Evolutionary conservation across 2,797 vertebrate species (phyloP).

Genomic region (Myotis pilosus): DNA sequence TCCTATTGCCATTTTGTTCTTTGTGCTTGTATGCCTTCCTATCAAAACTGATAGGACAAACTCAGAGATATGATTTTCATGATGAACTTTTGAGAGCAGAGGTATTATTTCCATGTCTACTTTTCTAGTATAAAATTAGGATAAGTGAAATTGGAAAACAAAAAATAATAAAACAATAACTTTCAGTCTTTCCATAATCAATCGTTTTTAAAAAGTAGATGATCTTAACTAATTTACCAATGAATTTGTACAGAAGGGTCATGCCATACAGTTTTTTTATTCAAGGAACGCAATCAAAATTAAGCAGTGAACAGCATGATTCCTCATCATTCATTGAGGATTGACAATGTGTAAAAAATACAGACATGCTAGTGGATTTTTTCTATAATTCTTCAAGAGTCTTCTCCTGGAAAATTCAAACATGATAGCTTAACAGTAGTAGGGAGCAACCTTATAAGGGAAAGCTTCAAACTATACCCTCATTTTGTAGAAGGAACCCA

Average conservation of each 20-base stretch:
- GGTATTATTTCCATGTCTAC: conserved; percentile 66
- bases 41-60: conserved; percentile 57
- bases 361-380: neutral
- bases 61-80: conserved; percentile 33
- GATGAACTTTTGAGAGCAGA: conserved; percentile 45
- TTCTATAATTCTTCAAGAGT: neutral
- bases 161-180: conserved; percentile 58
- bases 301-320: conserved; percentile 4
- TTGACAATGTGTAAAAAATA: conserved; percentile 14
- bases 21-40: conserved; percentile 34
- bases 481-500: conserved; percentile 21
- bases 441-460: neutral
- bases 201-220: conserved; percentile 28
- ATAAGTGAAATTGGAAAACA: conserved; percentile 66
- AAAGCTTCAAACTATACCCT: neutral
- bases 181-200: conserved; percentile 35
- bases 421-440: neutral
- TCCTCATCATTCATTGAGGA: neutral
- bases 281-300: conserved; percentile 17
- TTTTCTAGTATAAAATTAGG: conserved; percentile 67
- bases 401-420: conserved; percentile 45
- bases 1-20: neutral
- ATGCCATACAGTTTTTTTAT: conserved; percentile 4
- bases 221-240: conserved; percentile 36
- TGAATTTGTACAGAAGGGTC: conserved; percentile 7